Evolutionary conservation across 2,113 vertebrate genomes (phyloP), one percentile per base, ranked within the genome.

Genomic region (Nesoenas mayeri): DNA sequence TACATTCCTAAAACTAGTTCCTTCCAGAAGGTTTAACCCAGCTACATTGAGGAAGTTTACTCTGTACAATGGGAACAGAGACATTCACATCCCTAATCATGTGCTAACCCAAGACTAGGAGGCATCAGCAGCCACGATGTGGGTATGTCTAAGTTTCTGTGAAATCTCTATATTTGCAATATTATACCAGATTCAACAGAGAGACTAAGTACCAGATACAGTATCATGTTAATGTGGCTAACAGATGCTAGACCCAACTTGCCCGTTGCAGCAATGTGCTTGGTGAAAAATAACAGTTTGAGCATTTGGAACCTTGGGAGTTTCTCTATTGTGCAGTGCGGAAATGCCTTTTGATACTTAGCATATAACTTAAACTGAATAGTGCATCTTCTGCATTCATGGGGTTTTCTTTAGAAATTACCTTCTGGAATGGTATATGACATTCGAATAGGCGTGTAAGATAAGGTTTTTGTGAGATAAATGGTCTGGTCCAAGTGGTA

Each of bases 381-480:
- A 51, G 21, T 11, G 14, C 42, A 26, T 56, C 31, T 16, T 40
- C 57, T 78, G 73, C 47, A 12, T 19, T 8, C 8, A 6, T 1
- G 8, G 48, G 11, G 3, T 2, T 6, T 88, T 24, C 26, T 90
- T 44, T 32, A 62, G 36, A 29, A 75, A 19, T 16, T n/a, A 28
- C 16, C 11, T 79, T 72, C 32, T 57, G 61, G 26, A 44, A 7
- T 5, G 8, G 6, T 9, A 8, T 2, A 1, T 48, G 29, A 12
- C 1, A 0, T 31, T 64, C 20, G 42, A 2, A 16, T 44, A 29
- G 29, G 17, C 29, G 5, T 4, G 3, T 11, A n/a, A 38, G 22
- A 38, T 17, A 19, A 15, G 9, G 2, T 11, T 58, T 54, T 47
- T 51, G 12, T 5, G 8, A 42, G 32, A 53, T 26, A 71, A 56